phyloP scores from a whole-genome alignment of 2,113 vertebrate genomes.

The Synchiropus splendidus region DNA sequence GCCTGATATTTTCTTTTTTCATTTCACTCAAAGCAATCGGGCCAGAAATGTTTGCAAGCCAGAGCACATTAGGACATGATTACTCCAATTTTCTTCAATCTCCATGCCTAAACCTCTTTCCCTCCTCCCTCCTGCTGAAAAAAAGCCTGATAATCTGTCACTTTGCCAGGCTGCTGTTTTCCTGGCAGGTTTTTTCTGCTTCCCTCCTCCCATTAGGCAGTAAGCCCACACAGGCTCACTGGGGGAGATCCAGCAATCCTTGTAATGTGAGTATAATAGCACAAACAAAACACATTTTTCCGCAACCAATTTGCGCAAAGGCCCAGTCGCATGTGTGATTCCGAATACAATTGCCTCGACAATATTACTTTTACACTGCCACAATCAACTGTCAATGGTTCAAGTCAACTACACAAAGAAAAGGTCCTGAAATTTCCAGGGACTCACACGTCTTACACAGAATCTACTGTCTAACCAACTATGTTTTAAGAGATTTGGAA shows the following conservation, averaged over 20 bases:
- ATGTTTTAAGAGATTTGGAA: no score
- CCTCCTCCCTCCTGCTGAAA: constrained; percentile 13
- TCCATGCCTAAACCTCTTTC: constrained; percentile 14
- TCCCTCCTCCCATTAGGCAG: constrained; percentile 21
- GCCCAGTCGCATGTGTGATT: constrained; percentile 35
- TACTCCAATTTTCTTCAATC: constrained; percentile 35
- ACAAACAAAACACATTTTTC: constrained; percentile 61
- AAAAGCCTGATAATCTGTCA: constrained; percentile 36
- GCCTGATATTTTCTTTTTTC: constrained; percentile 16
- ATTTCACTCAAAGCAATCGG: constrained; percentile 21
- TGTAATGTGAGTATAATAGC: constrained; percentile 59
- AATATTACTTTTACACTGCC: no score
- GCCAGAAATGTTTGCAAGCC: constrained; percentile 37
- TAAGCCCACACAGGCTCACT: constrained; percentile 47
- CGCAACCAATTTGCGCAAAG: constrained; percentile 48
- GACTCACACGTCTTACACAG: no score
- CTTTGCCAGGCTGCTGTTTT: constrained; percentile 48
- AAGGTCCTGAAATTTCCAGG: no score
- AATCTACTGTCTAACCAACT: no score
- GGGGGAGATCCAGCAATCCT: constrained; percentile 54
- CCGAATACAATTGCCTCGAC: constrained; percentile 35
- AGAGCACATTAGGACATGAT: constrained; percentile 44
- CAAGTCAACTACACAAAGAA: no score
- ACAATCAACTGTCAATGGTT: no score
- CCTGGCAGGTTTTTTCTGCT: constrained; percentile 41